A percentile compares a stretch with the other conserved stretches of the same genome.
Conservation (phyloP, 2,888 invertebrate genomes). For the Vandiemenella viatica region DNA sequence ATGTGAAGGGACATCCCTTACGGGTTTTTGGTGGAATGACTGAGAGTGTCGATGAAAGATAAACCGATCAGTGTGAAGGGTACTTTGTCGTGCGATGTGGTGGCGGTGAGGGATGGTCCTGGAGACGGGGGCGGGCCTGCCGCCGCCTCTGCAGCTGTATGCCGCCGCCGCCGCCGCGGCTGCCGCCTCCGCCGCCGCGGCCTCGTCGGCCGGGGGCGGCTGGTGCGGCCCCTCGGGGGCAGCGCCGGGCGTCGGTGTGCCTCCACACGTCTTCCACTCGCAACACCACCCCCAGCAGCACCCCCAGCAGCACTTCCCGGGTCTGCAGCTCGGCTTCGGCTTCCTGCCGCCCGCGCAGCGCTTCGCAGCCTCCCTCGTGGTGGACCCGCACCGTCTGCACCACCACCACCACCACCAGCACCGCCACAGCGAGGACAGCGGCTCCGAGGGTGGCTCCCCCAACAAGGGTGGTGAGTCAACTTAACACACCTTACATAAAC, state of each 20-base stretch:
- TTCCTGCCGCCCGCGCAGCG: constrained; percentile 7
- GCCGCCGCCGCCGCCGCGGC: constrained; percentile 49
- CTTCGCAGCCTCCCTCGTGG: constrained; percentile 12
- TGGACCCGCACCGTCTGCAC: constrained; percentile 10
- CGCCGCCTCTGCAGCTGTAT: constrained; percentile 53
- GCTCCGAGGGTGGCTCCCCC: neutral
- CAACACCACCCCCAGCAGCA: neutral
- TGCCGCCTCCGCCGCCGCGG: constrained; percentile 30
- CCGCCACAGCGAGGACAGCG: neutral
- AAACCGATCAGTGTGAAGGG: neutral
- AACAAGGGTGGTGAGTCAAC: too few species aligned
- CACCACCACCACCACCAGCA: constrained; percentile 5
- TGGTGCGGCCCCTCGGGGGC: constrained; percentile 22
- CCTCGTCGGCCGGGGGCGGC: constrained; percentile 25
- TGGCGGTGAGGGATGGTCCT: constrained; percentile 37
- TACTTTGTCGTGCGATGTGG: neutral
- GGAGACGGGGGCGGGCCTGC: constrained; percentile 50
- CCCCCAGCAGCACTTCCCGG: neutral
- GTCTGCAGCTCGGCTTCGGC: constrained; percentile 2
- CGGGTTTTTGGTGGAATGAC: too few species aligned
- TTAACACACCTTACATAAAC: too few species aligned
- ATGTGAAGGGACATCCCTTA: too few species aligned
- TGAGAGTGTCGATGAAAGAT: too few species aligned
- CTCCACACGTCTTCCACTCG: neutral
- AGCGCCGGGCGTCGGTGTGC: neutral